Base-by-base conservation (phyloP, 2,888 invertebrate genomes). In the Pteria penguin region DNA sequence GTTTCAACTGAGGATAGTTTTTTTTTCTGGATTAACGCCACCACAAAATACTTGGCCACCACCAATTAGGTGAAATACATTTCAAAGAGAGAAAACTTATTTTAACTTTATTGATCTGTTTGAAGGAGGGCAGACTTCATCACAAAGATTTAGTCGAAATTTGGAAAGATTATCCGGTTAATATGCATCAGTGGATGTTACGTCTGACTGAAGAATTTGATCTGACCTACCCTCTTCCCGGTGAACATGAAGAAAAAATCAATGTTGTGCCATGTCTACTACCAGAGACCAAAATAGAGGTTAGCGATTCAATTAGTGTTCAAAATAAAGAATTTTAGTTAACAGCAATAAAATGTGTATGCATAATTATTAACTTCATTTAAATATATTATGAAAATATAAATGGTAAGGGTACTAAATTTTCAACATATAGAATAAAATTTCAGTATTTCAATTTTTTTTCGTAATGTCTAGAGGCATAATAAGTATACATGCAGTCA, bases 191-290 rank as follows among this genome's bases (percentile, higher is more conserved):
- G 27, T 92, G 92, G 92, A 81, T 92, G 71, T 83, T 92, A 67
- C 83, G 88, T 52, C 81, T 92, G 63, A 92, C 92, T 4, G 92
- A 92, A 75, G 91, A 90, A 80, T 92, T 90, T 85, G 92, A 92
- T 73, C 85, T 92, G 62, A 92, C 91, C 11, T 92, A 91, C 75
- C 86, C 86, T 4, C 76, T 90, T 31, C 45, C 68, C 11, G 36
- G 33, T 57, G 65, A 70, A 33, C 57, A 68, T 14, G 36, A 18
- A 5, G 60, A 36, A 36, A 29, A 52, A 1, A 83, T 86, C 68
- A 91, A 91, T 81, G 79, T 92, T 4, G 91, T 92, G 22, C 92
- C 92, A n/a, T 92, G 92, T 78, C 83, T 92, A 3, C 83, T 92
- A 66, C 91, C 91, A 14, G 90, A 91, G 66, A 85, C 84, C 79